Conservation (phyloP, 2,888 invertebrate genomes). For the Podotricha telesiphe region DNA sequence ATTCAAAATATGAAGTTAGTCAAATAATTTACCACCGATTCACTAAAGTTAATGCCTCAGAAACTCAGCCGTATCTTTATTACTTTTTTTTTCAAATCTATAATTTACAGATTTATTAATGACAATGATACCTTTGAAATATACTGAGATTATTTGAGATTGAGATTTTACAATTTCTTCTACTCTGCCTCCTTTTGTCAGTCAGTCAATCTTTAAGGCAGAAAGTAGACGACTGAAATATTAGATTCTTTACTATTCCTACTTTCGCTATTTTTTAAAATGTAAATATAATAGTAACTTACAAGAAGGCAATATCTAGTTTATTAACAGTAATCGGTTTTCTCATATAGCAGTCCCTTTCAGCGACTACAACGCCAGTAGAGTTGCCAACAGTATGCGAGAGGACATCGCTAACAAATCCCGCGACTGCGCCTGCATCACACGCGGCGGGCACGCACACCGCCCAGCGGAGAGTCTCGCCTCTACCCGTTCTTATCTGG, state of each 20-base stretch:
- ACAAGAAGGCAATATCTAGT: slow-evolving; percentile 70
- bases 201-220: too few relatives aligned
- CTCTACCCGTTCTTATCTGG: slow-evolving; percentile 72
- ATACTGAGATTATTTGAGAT: too few relatives aligned
- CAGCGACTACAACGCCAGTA: slow-evolving; percentile 69
- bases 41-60: too few relatives aligned
- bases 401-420: slow-evolving; percentile 76
- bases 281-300: slow-evolving; percentile 50
- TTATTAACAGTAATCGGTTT: slow-evolving; percentile 65
- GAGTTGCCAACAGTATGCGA: slow-evolving; percentile 73
- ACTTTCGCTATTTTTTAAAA: background rate
- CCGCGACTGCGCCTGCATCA: slow-evolving; percentile 74
- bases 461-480: slow-evolving; percentile 84
- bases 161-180: too few relatives aligned
- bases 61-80: too few relatives aligned
- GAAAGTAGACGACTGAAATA: too few relatives aligned
- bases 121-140: too few relatives aligned
- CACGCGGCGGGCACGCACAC: slow-evolving; percentile 86
- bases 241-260: background rate
- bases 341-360: slow-evolving; percentile 78
- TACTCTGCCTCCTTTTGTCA: too few relatives aligned
- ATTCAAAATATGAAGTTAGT: too few relatives aligned
- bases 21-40: too few relatives aligned
- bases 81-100: too few relatives aligned
- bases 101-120: too few relatives aligned